Base-by-base conservation (phyloP, 2,113 vertebrate genomes). In the Sphaerodactylus townsendi region DNA sequence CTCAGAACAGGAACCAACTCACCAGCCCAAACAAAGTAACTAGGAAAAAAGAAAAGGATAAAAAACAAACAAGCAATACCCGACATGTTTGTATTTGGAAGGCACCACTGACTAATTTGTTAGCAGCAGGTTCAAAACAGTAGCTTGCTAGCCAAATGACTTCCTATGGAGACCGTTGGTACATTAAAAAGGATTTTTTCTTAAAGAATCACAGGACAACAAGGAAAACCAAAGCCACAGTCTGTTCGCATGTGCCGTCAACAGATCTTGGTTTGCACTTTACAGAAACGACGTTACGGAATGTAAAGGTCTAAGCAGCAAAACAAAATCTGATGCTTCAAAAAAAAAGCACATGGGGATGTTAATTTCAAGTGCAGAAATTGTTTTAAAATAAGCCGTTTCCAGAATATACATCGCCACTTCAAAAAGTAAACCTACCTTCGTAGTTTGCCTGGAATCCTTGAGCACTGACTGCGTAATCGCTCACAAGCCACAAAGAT, bases 381-480 rank as follows among this genome's bases (percentile, higher is more conserved):
- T 2, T 46, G 28, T 33, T 66, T 23, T 48, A 84, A 85, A 66
- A 66, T n/a, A n/a, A 66, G 30, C 30, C 7, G 4, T 30, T 75
- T 59, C 56, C 33, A 62, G 37, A 8, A 70, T 39, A 59, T 59
- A 59, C 4, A 59, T 6, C 56, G 25, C 21, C 56, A 59, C 56
- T 59, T 59, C 11, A 19, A 1, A 59, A 78, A 37, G 33, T 23
- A 62, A n/a, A 88, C 97, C 96, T 97, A 99, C 99, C 98, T 97
- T 99, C 98, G 1, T 98, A 99, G 94, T 53, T 94, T 21, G 98
- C 98, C 84, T 96, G 98, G 93, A 99, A 99, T 91, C 99, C 99
- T 94, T 99, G 99, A 35, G 98, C 98, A 3, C 99, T 99, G 92
- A 99, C 98, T 0, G 98, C 98, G 0, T 99, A 99, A 95, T 99